A percentile compares a stretch with the other conserved stretches of the same genome.
Evolutionary conservation across 2,113 vertebrate genomes (phyloP).

Genomic region (Anseranas semipalmata): DNA sequence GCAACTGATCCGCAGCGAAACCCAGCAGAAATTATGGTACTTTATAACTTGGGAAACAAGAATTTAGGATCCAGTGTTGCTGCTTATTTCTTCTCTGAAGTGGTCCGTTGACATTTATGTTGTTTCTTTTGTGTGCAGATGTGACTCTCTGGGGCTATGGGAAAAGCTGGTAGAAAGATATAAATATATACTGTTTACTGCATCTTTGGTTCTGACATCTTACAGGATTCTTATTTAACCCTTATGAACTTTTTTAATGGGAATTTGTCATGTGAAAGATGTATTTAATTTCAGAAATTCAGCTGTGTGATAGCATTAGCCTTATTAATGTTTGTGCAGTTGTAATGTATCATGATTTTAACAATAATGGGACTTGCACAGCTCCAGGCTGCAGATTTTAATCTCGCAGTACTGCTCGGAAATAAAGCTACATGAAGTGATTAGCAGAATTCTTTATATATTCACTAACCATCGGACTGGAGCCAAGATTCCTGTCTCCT

Average conservation of each 20-base stretch:
- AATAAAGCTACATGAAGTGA: background rate
- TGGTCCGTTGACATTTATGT: conserved; percentile 8
- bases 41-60: conserved; percentile 16
- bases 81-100: conserved; percentile 35
- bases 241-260: background rate
- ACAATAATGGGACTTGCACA: background rate
- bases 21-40: conserved; percentile 1
- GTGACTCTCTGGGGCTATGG: background rate
- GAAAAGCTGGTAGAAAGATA: background rate
- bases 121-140: conserved; percentile 2
- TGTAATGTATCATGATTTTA: background rate
- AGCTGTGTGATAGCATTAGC: background rate
- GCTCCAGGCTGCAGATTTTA: background rate
- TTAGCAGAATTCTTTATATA: background rate
- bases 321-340: background rate
- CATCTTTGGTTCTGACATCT: background rate
- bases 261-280: background rate
- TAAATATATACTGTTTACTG: background rate
- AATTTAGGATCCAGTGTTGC: conserved; percentile 2
- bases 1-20: conserved; percentile 27
- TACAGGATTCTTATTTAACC: background rate
- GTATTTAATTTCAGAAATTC: background rate
- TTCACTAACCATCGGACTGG: background rate
- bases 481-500: background rate
- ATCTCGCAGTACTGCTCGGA: background rate